These are phyloP conservation scores for Lymantria dispar DNA, from an alignment of 2,888 invertebrate genomes.

Conservation along the genomic window DNA sequence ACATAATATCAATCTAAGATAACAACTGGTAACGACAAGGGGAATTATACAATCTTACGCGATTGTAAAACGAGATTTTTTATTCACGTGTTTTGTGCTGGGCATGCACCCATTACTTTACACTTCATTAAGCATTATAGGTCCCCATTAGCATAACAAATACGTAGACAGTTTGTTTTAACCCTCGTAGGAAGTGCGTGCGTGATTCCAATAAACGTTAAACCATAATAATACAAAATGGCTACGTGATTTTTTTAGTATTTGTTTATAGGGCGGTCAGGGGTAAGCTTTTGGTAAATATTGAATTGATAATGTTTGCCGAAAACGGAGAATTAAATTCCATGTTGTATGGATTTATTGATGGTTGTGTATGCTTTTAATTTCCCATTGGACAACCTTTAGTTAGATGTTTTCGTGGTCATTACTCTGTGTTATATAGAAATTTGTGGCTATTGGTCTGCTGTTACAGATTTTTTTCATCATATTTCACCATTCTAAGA, in stretches of 20 bases:
- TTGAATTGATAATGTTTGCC: constrained; percentile 19
- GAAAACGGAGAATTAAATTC: not conserved
- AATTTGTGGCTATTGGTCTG: too few species aligned
- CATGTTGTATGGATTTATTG: not conserved
- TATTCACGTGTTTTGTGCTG: too few species aligned
- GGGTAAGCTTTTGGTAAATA: constrained; percentile 27
- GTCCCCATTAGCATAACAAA: constrained; percentile 16
- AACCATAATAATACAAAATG: constrained; percentile 34
- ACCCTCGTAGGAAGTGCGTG: constrained; percentile 39
- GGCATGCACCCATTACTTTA: not conserved
- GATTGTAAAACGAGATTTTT: too few species aligned
- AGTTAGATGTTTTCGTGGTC: too few species aligned
- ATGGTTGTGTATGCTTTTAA: too few species aligned
- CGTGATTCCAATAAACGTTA: constrained; percentile 33
- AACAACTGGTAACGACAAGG: too few species aligned
- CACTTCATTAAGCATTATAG: constrained; percentile 24
- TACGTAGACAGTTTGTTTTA: not conserved
- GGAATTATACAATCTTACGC: too few species aligned
- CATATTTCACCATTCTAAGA: too few species aligned
- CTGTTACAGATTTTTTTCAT: too few species aligned
- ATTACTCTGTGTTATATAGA: too few species aligned
- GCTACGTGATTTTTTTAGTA: constrained; percentile 25
- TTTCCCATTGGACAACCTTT: too few species aligned
- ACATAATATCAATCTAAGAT: too few species aligned
- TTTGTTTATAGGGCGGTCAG: constrained; percentile 15